Evolutionary conservation across 2,113 vertebrate species (phyloP), one percentile per base, ranked within the genome.

Genomic region (Sylvilagus bachmani): DNA sequence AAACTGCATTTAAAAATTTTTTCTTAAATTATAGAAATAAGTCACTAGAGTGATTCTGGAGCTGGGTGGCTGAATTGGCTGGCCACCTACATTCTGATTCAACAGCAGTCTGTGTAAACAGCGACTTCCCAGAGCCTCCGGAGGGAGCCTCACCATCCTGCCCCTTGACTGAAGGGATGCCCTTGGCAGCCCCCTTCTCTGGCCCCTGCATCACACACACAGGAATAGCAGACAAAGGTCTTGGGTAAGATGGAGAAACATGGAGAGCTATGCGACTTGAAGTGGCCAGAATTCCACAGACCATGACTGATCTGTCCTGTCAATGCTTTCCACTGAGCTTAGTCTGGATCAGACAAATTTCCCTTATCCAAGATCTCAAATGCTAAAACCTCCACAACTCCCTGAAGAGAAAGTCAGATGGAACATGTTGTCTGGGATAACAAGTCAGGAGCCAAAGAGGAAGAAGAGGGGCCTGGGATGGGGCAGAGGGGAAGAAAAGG

Each of bases 1-100:
- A 58, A 58, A 58, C 6, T 58, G 44, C 44, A 44, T 58, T 58
- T 58, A 82, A 61, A 66, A 51, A 17, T 33, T 3, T n/a, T 36
- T 62, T 89, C 29, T 79, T 66, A 55, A 62, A 89, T 70, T 33
- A 67, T 19, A 79, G 31, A 58, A 94, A n/a, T 78, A 92, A 61
- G 27, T 36, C 64, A 25, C 38, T 55, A 5, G 9, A 61, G 36
- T 80, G 51, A 91, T 86, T 53, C 70, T 33, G 2, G 61, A 86
- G 49, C 66, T 10, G 89, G 22, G 66, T 19, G 66, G 27, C 11
- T 53, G 33, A 83, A 14, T 64, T 89, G 70, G 31, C 29, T 33
- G 8, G 12, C 75, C 64, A 70, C 84, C 77, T 89, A 29, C 58
- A 86, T 49, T 75, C 38, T 85, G n/a, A 51, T 87, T 87, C 64